These are phyloP conservation scores for Sceloporus undulatus DNA, from an alignment of 2,113 vertebrate species.

Conservation along the genomic window DNA sequence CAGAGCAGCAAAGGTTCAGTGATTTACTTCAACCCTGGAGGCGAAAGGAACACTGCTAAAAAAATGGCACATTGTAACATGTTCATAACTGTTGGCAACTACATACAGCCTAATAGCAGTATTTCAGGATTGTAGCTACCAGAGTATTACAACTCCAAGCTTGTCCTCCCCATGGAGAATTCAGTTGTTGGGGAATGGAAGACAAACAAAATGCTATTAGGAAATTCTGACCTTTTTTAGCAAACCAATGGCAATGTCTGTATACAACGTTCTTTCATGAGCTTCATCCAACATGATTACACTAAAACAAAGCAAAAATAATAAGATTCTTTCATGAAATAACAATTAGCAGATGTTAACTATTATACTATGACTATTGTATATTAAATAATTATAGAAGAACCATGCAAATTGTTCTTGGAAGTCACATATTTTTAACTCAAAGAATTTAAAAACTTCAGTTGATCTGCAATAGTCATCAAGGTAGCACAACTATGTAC, in stretches of 20 bases:
- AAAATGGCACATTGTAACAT: background rate
- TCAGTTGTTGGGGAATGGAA: background rate
- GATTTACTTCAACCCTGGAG: background rate
- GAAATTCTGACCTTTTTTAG: conserved; percentile 90
- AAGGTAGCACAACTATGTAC: background rate
- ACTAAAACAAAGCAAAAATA: conserved; percentile 74
- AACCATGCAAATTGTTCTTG: background rate
- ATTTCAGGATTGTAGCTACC: background rate
- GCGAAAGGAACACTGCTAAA: background rate
- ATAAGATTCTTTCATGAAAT: conserved; percentile 9
- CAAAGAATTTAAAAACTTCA: background rate
- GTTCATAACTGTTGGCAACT: background rate
- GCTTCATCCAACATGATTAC: conserved; percentile 97
- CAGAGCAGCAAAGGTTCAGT: background rate
- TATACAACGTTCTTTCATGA: conserved; percentile 96
- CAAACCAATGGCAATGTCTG: conserved; percentile 96
- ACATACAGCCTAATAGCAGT: background rate
- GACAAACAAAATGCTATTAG: background rate
- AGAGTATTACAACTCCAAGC: background rate
- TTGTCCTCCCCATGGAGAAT: background rate
- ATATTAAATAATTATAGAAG: background rate
- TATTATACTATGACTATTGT: background rate
- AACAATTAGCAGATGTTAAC: background rate
- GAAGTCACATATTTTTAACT: conserved; percentile 7
- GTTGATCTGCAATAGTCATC: background rate